Evolutionary conservation across 1,140 invertebrate species (phyloP).

Genomic region (Calephelis virginiensis): DNA sequence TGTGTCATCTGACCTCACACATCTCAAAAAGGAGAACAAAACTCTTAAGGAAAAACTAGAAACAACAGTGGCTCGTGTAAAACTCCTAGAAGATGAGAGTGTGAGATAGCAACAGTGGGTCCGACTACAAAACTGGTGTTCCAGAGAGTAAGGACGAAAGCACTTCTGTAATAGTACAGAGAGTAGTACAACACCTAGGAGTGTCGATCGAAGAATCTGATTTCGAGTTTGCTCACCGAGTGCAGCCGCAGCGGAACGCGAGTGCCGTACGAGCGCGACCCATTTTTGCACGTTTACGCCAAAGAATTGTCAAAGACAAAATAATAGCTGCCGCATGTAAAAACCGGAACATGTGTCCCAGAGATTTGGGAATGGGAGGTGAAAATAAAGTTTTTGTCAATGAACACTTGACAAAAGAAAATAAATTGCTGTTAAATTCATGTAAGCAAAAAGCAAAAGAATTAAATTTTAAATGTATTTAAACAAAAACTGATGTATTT

Average conservation of each 20-base stretch:
- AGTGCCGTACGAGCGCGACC: constrained; percentile 19
- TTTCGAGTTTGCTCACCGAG: constrained; percentile 28
- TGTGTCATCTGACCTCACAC: not conserved
- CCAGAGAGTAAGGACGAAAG: constrained; percentile 22
- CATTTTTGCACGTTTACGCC: constrained; percentile 25
- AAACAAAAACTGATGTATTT: constrained; percentile 27
- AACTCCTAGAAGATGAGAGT: constrained; percentile 15
- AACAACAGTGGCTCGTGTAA: constrained; percentile 2
- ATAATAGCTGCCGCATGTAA: constrained; percentile 25
- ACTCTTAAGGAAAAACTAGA: constrained; percentile 8
- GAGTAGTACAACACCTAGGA: constrained; percentile 18
- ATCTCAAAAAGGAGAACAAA: constrained; percentile 23
- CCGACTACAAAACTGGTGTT: constrained; percentile 23
- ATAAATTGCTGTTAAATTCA: constrained; percentile 19
- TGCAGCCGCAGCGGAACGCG: constrained; percentile 21
- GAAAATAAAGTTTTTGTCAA: constrained; percentile 24
- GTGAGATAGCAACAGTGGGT: constrained; percentile 27
- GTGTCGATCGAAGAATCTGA: constrained; percentile 10
- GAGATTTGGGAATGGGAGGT: constrained; percentile 22
- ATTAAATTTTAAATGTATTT: constrained; percentile 17
- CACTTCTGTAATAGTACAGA: constrained; percentile 9
- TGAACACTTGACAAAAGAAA: constrained; percentile 23
- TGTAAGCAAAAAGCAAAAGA: constrained; percentile 23
- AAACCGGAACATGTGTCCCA: constrained; percentile 20
- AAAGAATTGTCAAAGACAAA: constrained; percentile 23